phyloP scores from a whole-genome alignment of 2,113 vertebrate genomes.

The Phylloscopus whistleri region DNA sequence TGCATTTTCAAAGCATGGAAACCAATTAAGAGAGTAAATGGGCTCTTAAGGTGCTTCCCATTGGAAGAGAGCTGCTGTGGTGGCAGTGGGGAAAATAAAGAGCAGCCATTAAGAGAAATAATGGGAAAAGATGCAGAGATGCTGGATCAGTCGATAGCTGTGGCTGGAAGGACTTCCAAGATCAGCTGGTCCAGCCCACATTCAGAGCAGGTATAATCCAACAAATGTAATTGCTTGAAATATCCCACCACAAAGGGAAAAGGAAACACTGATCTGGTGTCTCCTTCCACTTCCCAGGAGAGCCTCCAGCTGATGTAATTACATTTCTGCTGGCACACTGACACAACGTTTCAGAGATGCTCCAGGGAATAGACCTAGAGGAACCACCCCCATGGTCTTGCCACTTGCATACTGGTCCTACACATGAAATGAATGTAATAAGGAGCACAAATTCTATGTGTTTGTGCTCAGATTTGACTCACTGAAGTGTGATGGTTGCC shows the following conservation, averaged over 20 bases:
- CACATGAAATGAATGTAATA: neutral
- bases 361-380: neutral
- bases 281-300: neutral
- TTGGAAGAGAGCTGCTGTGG: neutral
- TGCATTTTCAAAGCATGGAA: neutral
- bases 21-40: slow-evolving; percentile 32
- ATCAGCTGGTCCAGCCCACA: neutral
- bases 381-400: fast-evolving
- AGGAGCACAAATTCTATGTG: neutral
- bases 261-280: neutral
- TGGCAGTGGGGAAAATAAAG: neutral
- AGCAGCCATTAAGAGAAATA: neutral
- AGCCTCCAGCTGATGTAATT: neutral
- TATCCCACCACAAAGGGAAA: neutral
- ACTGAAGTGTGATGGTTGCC: neutral
- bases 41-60: slow-evolving; percentile 1
- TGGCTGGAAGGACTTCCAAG: neutral
- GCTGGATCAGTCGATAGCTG: neutral
- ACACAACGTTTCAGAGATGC: neutral
- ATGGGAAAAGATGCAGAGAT: neutral
- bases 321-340: neutral
- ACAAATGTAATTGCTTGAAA: neutral
- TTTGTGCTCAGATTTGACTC: neutral
- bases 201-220: neutral
- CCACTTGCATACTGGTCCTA: no score